Conservation (phyloP, 2,113 vertebrate species). For the Corvus hawaiiensis region DNA sequence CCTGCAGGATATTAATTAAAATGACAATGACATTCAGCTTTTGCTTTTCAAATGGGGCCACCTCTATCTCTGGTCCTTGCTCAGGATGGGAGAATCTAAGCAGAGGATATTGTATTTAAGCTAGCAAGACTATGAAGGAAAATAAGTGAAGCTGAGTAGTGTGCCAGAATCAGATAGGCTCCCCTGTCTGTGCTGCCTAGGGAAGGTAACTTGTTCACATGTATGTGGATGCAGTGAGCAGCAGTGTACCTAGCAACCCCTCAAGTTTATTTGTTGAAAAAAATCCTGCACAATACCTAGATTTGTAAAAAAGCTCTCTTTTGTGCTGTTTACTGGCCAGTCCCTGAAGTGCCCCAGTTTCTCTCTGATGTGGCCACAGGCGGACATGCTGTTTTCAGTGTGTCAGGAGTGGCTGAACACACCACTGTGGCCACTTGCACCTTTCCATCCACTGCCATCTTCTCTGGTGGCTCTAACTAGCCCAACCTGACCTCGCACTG, state of each 20-base stretch:
- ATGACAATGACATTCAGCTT: conserved; percentile 32
- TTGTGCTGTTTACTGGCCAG: not conserved
- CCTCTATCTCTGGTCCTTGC: not conserved
- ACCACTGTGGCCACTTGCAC: not conserved
- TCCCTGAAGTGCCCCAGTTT: not conserved
- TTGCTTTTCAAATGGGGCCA: conserved; percentile 31
- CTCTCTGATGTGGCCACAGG: not conserved
- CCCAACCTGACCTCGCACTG: not conserved
- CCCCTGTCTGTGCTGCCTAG: not conserved
- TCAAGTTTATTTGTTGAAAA: not conserved
- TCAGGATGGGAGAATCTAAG: not conserved
- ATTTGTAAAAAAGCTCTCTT: not conserved
- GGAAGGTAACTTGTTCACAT: not conserved
- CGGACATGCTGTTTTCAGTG: not conserved
- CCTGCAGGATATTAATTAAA: conserved; percentile 54
- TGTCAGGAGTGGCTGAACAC: not conserved
- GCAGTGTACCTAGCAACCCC: not conserved
- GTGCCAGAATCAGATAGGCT: not conserved
- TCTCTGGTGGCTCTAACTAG: not conserved
- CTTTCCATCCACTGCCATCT: not conserved
- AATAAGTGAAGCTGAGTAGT: not conserved
- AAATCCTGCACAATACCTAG: not conserved
- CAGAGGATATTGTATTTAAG: not conserved
- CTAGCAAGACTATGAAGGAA: not conserved
- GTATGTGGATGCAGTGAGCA: not conserved